These are phyloP conservation scores for Homalodisca vitripennis DNA, from an alignment of 1,140 invertebrate genomes.

Conservation along the genomic window DNA sequence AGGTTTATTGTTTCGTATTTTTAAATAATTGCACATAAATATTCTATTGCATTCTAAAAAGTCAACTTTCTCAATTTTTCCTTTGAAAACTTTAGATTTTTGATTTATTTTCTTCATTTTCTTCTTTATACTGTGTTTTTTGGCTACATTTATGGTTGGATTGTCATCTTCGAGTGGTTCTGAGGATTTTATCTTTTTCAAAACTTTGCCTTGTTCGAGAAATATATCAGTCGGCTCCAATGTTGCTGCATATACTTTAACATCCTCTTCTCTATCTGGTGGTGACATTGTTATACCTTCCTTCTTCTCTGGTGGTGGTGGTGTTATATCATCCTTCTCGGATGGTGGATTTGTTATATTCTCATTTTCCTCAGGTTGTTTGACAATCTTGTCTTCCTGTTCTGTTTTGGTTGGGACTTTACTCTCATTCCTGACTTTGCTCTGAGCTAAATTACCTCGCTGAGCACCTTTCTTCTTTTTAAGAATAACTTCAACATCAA, in stretches of 20 bases:
- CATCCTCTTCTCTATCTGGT: not conserved
- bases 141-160: too few relatives aligned
- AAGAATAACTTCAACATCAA: slow-evolving; percentile 4
- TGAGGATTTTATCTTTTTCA: too few relatives aligned
- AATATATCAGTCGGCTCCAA: not conserved
- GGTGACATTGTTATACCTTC: too few relatives aligned
- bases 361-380: too few relatives aligned
- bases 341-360: too few relatives aligned
- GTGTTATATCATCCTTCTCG: too few relatives aligned
- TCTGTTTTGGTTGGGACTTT: not conserved
- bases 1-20: too few relatives aligned
- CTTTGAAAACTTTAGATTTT: slow-evolving; percentile 7
- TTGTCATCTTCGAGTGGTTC: too few relatives aligned
- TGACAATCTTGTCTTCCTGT: not conserved
- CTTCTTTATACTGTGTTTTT: not conserved
- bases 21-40: slow-evolving; percentile 7
- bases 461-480: not conserved
- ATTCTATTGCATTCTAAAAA: slow-evolving; percentile 11
- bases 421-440: not conserved
- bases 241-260: not conserved
- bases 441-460: not conserved
- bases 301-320: too few relatives aligned
- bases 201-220: too few relatives aligned
- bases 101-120: not conserved
- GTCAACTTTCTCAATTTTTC: not conserved